These are phyloP conservation scores for Spinibarbus caldwelli DNA, from an alignment of 2,797 vertebrate species.

Conservation along the genomic window DNA sequence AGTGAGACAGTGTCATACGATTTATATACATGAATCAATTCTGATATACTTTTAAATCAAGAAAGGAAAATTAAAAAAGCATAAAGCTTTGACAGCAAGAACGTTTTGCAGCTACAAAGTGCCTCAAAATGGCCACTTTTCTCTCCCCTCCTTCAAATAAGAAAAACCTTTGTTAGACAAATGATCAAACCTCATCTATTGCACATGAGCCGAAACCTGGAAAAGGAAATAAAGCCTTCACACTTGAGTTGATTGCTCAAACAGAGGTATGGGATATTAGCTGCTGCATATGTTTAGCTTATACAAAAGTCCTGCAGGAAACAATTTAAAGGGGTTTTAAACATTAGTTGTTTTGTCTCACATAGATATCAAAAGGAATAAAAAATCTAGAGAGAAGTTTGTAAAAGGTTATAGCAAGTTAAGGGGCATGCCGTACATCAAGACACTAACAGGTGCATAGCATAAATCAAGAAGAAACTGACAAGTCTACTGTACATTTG, in stretches of 20 bases:
- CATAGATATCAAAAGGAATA: constrained; percentile 4
- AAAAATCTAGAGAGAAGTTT: constrained; percentile 26
- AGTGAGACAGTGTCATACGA: constrained; percentile 9
- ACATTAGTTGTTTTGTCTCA: neutral
- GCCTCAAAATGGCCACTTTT: neutral
- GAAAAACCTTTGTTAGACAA: neutral
- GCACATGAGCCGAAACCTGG: constrained; percentile 22
- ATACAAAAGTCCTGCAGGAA: constrained; percentile 36
- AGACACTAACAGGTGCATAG: constrained; percentile 56
- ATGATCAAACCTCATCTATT: constrained; percentile 31
- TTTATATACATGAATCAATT: constrained; percentile 12
- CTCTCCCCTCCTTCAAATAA: neutral
- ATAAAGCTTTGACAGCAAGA: neutral
- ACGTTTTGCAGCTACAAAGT: neutral
- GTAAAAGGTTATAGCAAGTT: constrained; percentile 36
- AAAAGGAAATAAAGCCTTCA: constrained; percentile 10
- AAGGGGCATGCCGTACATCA: constrained; percentile 48
- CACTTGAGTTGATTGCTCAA: constrained; percentile 2
- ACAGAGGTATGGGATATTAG: constrained; percentile 28
- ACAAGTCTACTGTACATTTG: constrained; percentile 60
- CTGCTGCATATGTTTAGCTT: constrained; percentile 42
- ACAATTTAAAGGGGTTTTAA: constrained; percentile 54
- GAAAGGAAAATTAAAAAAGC: neutral
- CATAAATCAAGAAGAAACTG: constrained; percentile 41
- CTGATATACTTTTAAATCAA: constrained; percentile 4